Evolutionary conservation across 1,140 invertebrate species (phyloP), one percentile per base, ranked within the genome.

Genomic region (Monochamus saltuarius): DNA sequence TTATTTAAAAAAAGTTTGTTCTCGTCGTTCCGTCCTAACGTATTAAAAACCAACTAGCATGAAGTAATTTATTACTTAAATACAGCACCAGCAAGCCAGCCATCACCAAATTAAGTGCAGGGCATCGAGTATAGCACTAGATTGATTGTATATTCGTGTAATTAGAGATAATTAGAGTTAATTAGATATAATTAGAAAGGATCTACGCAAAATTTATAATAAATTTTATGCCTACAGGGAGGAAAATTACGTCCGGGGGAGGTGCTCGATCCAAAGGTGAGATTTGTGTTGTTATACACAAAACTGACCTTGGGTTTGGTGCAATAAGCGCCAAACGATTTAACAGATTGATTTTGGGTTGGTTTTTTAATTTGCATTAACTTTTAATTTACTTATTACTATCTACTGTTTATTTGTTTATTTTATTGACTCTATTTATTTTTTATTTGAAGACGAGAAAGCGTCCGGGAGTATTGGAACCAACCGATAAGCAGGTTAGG

Each of bases 241-340:
- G 75, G 75, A 81, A 87, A 83, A 81, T 86, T 89, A 80, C 87
- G 88, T 76, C 88, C 87, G 76, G 88, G 87, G 80, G 87, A 90
- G 80, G 84, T 89, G 77, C 82, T 86, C 75, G 87, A 89, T 79
- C 79, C 79, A 78, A 88, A 89, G 87, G 87, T 89, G 86, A 86
- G 85, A 81, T 83, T 84, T 84, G 82, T 82, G 82, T 82, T 80
- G 17, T 55, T 75, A 78, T 78, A 82, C 82, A 84, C 82, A 83
- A 83, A 84, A 79, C 82, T 81, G 82, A 81, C 81, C 77, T 75
- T 73, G 73, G 75, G 58, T 75, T 29, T 29, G 22, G 70, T 73
- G 67, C 13, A 60, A 51, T 65, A 45, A 56, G 61, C 43, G 53
- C 56, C 36, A 54, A 17, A 56, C 58, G 43, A 60, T 62, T 57